Conservation (phyloP, 2,797 vertebrate genomes). For the Microctenopoma stevenorrisi region DNA sequence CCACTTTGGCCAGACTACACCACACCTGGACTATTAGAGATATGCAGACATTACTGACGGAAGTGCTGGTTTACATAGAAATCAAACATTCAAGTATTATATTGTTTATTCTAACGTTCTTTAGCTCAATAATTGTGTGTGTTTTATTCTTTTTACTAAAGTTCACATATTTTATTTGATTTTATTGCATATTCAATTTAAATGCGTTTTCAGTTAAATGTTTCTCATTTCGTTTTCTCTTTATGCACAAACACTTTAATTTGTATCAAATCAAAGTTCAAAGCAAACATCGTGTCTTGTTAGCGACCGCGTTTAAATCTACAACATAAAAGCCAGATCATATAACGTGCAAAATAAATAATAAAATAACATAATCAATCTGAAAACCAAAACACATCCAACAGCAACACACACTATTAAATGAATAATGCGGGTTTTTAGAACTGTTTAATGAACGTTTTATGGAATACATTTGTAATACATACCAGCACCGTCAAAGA, state of each 20-base stretch:
- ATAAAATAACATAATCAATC: background rate
- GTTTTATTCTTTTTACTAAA: background rate
- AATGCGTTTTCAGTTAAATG: no score
- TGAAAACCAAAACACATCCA: background rate
- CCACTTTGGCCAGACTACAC: no score
- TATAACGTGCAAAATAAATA: background rate
- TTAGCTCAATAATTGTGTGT: background rate
- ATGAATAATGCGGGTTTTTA: background rate
- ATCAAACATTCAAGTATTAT: background rate
- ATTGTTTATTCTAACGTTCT: background rate
- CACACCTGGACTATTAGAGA: background rate
- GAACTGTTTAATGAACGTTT: background rate
- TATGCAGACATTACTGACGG: background rate
- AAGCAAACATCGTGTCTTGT: no score
- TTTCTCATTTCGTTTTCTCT: no score
- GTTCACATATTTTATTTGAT: background rate
- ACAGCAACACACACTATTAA: background rate
- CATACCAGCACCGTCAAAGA: background rate
- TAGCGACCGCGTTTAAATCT: background rate
- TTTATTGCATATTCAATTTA: no score
- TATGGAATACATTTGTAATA: background rate
- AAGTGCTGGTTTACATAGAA: background rate
- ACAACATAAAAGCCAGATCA: background rate
- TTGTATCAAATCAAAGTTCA: no score
- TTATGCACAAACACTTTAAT: no score